These are phyloP conservation scores for Cheirogaleus major DNA, from an alignment of 2,797 vertebrate species.

Conservation along the genomic window DNA sequence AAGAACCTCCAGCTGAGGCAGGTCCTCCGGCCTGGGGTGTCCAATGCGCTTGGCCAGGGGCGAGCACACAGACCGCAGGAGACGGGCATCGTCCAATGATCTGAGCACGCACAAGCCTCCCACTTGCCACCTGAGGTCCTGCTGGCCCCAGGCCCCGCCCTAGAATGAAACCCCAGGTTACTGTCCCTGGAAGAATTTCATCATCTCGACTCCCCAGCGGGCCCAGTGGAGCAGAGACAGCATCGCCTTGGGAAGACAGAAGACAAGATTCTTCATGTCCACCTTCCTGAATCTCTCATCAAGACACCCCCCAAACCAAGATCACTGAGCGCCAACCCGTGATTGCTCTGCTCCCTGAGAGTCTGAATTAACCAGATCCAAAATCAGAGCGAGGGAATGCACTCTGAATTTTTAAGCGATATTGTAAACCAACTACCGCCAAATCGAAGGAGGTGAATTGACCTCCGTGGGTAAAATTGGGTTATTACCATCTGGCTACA, in stretches of 20 bases:
- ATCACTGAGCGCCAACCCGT: not conserved
- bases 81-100: not conserved
- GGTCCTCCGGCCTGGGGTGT: not conserved
- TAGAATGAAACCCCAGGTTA: not conserved
- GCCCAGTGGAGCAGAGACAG: not conserved
- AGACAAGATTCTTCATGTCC: no score
- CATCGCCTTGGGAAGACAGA: not conserved
- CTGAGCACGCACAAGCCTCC: not conserved
- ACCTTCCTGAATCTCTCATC: not conserved
- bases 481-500: not conserved
- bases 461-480: not conserved
- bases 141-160: not conserved
- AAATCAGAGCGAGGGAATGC: not conserved
- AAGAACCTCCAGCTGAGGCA: not conserved
- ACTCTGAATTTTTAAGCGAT: no score
- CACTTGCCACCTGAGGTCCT: no score
- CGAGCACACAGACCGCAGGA: fast-evolving
- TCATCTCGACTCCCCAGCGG: not conserved
- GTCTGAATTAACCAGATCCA: not conserved
- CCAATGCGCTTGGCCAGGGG: fast-evolving
- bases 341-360: fast-evolving
- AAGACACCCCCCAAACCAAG: not conserved
- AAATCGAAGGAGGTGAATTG: not conserved
- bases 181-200: not conserved
- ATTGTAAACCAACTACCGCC: not conserved